phyloP scores from a whole-genome alignment of 1,140 invertebrate genomes.

The Anastrepha obliqua region DNA sequence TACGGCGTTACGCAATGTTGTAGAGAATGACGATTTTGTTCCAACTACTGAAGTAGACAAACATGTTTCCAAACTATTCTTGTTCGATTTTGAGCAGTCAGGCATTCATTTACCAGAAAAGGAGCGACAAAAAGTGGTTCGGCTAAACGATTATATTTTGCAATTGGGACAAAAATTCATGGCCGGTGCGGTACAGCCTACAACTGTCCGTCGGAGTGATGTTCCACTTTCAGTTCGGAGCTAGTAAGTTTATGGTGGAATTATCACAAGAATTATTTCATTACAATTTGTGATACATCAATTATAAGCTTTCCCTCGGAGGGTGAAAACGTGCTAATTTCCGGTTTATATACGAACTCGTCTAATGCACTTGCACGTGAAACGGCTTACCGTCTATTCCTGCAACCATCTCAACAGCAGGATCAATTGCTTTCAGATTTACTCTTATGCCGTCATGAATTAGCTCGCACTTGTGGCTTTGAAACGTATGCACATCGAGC shows the following conservation, averaged over 20 bases:
- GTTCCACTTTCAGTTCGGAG: constrained; percentile 84
- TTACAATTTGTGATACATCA: constrained; percentile 25
- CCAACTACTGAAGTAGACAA: constrained; percentile 85
- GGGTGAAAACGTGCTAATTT: constrained; percentile 83
- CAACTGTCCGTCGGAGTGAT: constrained; percentile 78
- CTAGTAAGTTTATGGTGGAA: constrained; percentile 78
- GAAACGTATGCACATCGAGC: constrained; percentile 91
- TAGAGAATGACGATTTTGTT: constrained; percentile 82
- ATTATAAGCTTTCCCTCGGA: constrained; percentile 82
- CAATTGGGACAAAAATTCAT: constrained; percentile 92
- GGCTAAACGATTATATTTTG: constrained; percentile 87
- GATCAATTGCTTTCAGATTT: constrained; percentile 84
- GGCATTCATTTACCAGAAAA: constrained; percentile 94
- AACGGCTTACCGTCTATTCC: constrained; percentile 90
- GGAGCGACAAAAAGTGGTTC: constrained; percentile 85
- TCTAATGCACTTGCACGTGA: constrained; percentile 87
- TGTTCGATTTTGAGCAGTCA: constrained; percentile 97
- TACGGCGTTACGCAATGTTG: constrained; percentile 82
- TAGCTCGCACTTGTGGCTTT: constrained; percentile 92
- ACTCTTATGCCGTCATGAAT: constrained; percentile 82
- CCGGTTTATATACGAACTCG: constrained; percentile 89
- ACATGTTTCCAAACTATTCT: constrained; percentile 91
- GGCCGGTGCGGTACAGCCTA: constrained; percentile 82
- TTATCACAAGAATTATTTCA: constrained; percentile 12
- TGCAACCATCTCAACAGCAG: constrained; percentile 87